A percentile compares a stretch with the other conserved stretches of the same genome.
Conservation (phyloP, 2,888 invertebrate genomes). For the Philonicus albiceps region DNA sequence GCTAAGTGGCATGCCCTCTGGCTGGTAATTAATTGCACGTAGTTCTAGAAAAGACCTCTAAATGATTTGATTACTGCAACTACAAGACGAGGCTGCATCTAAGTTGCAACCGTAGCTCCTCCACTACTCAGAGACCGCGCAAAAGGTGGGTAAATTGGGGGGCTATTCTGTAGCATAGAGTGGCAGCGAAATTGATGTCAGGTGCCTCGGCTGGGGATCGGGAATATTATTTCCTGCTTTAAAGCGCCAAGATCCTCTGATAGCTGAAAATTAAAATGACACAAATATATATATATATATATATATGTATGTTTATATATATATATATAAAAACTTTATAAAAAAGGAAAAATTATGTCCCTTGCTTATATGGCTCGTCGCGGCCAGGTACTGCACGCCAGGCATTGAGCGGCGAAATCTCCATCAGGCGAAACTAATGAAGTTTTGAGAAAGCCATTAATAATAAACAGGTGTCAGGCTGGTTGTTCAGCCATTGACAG, state of each 20-base stretch:
- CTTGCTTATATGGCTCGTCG: neutral
- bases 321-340: neutral
- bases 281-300: neutral
- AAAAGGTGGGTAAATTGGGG: neutral
- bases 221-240: neutral
- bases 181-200: neutral
- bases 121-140: neutral
- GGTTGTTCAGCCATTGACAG: conserved; percentile 33
- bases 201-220: neutral
- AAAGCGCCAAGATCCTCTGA: neutral
- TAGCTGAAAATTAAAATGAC: neutral
- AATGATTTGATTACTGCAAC: conserved; percentile 31
- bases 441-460: conserved; percentile 41
- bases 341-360: neutral
- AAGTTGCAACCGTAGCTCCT: neutral
- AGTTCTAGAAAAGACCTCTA: conserved; percentile 37
- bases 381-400: neutral
- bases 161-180: neutral
- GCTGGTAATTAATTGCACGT: conserved; percentile 33
- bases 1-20: neutral
- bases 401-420: neutral
- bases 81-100: neutral
- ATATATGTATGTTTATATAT: neutral
- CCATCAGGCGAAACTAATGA: conserved; percentile 25
- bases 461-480: conserved; percentile 42